Base-by-base conservation (phyloP, 2,888 invertebrate species). In the Bembecia ichneumoniformis region DNA sequence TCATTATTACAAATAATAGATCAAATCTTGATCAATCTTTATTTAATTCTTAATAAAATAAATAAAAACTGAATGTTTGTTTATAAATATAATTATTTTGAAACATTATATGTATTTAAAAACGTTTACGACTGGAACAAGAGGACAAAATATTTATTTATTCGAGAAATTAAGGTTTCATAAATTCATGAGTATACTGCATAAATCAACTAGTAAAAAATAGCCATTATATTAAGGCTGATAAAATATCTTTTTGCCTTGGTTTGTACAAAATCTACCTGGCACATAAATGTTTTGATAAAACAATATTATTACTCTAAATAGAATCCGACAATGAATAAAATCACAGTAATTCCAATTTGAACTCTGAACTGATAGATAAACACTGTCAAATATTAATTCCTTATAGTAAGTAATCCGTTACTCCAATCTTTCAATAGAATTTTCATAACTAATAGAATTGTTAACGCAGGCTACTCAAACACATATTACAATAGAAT, bases 401-500 rank as follows among this genome's bases (percentile, higher is more conserved):
- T 78, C 74, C 75, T 82, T 78, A 72, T 81, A 82, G 80, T 84
- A 82, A 77, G 79, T 86, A 84, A 80, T 81, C 74, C 82, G 86
- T 86, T 86, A 82, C 71, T 81, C 79, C 81, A 73, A 82, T 81
- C 77, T 83, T 79, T 82, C 70, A 71, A 81, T 84, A 83, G 82
- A 76, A 77, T 82, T 76, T 82, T 79, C 77, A 69, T 81, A 79
- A 71, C 68, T 75, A 73, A 68, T 81, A 81, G 72, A 72, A 72
- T 64, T 69, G 71, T 82, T 77, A 80, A 66, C 58, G 82, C 86
- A 84, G 84, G 84, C 86, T 83, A 80, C 71, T 74, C 68, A 65
- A 28, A 81, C 86, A 86, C 83, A 84, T 74, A 81, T 86, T 84
- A 86, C 86, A 87, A 86, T 87, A 87, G 84, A 71, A 76, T 79